phyloP scores from a whole-genome alignment of 2,797 vertebrate genomes.

The Phrynocephalus vlangalii region DNA sequence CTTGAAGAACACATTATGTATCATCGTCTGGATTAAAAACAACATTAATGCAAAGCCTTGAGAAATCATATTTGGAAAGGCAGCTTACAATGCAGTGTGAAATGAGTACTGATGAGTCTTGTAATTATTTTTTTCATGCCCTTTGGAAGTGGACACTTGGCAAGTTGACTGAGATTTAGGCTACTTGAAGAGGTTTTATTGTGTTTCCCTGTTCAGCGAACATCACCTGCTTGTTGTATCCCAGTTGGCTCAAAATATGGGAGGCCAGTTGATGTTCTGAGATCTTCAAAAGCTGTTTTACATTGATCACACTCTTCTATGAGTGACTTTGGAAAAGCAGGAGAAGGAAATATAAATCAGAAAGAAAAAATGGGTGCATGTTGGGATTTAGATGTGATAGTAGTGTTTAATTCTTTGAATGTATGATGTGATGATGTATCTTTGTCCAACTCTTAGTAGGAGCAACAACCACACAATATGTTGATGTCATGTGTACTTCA shows the following conservation, averaged over 20 bases:
- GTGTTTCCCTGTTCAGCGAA: conserved; percentile 8
- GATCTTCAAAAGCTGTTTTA: background rate
- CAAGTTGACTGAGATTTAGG: conserved; percentile 3
- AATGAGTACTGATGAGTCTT: conserved; percentile 6
- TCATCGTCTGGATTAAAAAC: background rate
- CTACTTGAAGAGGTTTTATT: background rate
- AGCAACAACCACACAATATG: background rate
- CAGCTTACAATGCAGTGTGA: background rate
- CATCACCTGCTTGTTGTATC: conserved; percentile 28
- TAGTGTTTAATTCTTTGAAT: background rate
- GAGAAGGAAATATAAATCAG: background rate
- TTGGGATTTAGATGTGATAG: background rate
- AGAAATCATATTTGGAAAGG: background rate
- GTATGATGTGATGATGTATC: background rate
- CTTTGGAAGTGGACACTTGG: background rate
- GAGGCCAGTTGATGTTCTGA: background rate
- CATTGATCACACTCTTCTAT: background rate
- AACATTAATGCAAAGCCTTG: background rate
- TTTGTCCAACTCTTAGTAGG: background rate
- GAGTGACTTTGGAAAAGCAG: background rate
- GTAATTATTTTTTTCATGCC: background rate
- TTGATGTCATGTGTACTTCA: background rate
- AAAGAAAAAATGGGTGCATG: background rate
- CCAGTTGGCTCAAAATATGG: conserved; percentile 30
- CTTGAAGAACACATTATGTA: background rate